Evolutionary conservation across 64 coral and sea anemone genomes (phyloP), one percentile per base, ranked within the genome.

Genomic region (Montipora foliosa): DNA sequence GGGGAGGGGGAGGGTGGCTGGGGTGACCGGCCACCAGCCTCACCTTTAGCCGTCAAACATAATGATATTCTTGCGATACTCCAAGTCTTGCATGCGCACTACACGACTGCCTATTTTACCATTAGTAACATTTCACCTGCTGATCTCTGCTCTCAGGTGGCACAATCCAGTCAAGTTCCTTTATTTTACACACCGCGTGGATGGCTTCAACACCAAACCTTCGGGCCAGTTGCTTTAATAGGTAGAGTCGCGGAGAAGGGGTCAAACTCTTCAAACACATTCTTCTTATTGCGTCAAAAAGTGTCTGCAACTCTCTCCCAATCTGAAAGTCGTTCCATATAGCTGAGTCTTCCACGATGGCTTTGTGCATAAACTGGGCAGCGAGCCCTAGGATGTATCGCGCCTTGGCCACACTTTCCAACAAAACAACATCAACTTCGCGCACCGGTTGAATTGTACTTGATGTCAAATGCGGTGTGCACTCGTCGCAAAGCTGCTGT

Each of bases 161-260:
- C 45, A 92, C 74, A 74, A 92, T 77, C 90, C 90, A 92, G 24
- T 60, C 25, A 45, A 77, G 22, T 7, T 67, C 80, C 48, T 19
- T 82, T 15, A 16, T 62, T 20, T 59, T 69, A 49, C 72, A 77
- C 17, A 92, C 61, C 5, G 74, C 55, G 9, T 85, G 71, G 55
- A 92, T 85, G 19, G 75, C 55, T 13, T 82, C 62, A 19, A 55
- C 90, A 75, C 90, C 90, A 92, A 76, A 92, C 44, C 73, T 74
- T 45, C 90, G 83, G 13, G 67, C 70, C 72, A 92, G 22, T 22
- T 92, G 90, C 47, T 85, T 92, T n/a, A 92, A 69, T 1, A 92
- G 46, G 80, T 77, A 92, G 22, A 92, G 29, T 49, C 81, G 90
- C 13, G 81, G 80, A 22, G 67, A 57, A 67, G 50, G 51, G 44